Evolutionary conservation across 1,140 invertebrate genomes (phyloP).

Genomic region (Drosophila albomicans): DNA sequence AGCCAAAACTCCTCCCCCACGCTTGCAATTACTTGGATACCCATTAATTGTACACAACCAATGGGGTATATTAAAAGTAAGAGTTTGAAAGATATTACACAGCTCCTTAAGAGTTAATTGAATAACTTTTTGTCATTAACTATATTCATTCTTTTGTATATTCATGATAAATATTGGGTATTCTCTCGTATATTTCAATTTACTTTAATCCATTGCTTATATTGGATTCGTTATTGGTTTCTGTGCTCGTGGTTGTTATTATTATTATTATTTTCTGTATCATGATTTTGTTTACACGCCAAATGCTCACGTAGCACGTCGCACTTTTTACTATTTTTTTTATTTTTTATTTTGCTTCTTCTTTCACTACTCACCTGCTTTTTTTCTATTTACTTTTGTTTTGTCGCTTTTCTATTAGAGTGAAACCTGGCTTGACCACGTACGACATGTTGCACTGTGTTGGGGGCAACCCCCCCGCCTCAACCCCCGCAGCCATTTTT

Average conservation of each 20-base stretch:
- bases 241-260: slow-evolving; percentile 52
- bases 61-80: slow-evolving; percentile 1
- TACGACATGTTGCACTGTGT: slow-evolving; percentile 43
- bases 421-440: slow-evolving; percentile 71
- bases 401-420: slow-evolving; percentile 71
- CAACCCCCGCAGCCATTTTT: slow-evolving; percentile 6
- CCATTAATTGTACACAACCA: not conserved
- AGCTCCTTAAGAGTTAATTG: no score
- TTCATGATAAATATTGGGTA: not conserved
- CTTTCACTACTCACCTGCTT: slow-evolving; percentile 19
- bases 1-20: slow-evolving; percentile 14
- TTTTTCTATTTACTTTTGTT: slow-evolving; percentile 14
- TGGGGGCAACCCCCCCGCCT: not conserved
- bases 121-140: not conserved
- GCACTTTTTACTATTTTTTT: slow-evolving; percentile 74
- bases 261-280: slow-evolving; percentile 51
- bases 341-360: slow-evolving; percentile 18
- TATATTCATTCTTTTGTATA: not conserved
- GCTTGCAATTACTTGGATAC: slow-evolving; percentile 35
- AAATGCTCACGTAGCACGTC: slow-evolving; percentile 72
- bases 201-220: slow-evolving; percentile 45
- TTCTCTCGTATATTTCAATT: not conserved
- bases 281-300: slow-evolving; percentile 81
- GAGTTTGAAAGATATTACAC: no score
- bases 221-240: slow-evolving; percentile 71